Evolutionary conservation across 2,888 invertebrate genomes (phyloP), one percentile per base, ranked within the genome.

Genomic region (Notodonta dromedarius): DNA sequence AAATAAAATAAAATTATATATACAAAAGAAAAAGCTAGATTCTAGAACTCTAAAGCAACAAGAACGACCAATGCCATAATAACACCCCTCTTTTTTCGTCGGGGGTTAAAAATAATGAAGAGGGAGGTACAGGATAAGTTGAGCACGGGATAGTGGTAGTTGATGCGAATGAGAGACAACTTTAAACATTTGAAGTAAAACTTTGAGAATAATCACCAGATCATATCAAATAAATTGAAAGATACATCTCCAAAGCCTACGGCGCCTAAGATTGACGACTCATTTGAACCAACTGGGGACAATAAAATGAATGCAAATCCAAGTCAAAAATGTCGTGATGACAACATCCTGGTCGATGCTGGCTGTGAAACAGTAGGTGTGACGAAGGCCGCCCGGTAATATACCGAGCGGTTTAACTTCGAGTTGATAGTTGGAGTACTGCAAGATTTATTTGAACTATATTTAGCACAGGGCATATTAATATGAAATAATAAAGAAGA

Each of bases 321-420:
- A 70, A 80, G 74, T 80, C 82, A 83, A 85, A 88, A 84, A 84
- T 85, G 83, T 87, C 84, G 82, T 83, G 84, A 79, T 77, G 71
- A 66, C 73, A 61, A 83, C 82, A 90, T 91, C 90, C 90, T 90
- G 91, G 82, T 89, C 68, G 74, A 65, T 73, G 69, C 76, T 75
- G 76, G 76, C 79, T 78, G 77, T 78, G 77, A 82, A 76, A 80
- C 83, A 82, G 90, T 89, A 78, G 90, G 90, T 82, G 89, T 83
- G 83, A 73, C 81, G 88, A 91, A 91, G 91, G 91, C 74, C 90
- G 78, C 56, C 88, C 66, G 71, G 82, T 86, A 81, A 77, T 76
- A 77, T 76, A 72, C 74, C 71, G 65, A 69, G 70, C 67, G 66
- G 75, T 76, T 76, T 76, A 58, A 60, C 57, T 35, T 64, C 57